Evolutionary conservation across 2,113 vertebrate species (phyloP).

Genomic region (Mastomys natalensis): DNA sequence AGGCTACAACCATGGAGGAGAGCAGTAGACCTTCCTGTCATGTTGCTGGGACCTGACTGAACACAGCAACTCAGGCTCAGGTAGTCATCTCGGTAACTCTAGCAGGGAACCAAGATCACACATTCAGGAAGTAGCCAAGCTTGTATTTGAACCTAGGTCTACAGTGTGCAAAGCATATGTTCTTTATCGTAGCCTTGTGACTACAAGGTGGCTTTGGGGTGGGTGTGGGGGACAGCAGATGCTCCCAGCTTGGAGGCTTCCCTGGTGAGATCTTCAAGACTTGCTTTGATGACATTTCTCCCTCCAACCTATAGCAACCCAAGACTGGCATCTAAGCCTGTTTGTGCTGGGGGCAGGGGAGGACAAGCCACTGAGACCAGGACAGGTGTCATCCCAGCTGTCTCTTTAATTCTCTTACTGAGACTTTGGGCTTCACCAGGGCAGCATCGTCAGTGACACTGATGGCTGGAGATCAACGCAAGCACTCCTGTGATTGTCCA

Average conservation of each 20-base stretch:
- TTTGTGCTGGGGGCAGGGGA: neutral
- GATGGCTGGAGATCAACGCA: neutral
- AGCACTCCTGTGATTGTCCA: neutral
- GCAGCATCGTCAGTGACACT: neutral
- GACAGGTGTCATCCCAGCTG: neutral
- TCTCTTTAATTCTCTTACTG: neutral
- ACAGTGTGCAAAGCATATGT: neutral
- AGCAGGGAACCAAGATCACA: neutral
- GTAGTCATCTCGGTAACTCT: neutral
- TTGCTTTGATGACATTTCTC: neutral
- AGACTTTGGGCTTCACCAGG: neutral
- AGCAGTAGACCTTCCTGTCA: no score
- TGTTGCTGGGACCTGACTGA: neutral
- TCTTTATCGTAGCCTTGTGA: neutral
- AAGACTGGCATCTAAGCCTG: neutral
- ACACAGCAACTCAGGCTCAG: neutral
- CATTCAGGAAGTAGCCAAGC: neutral
- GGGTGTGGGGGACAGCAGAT: neutral
- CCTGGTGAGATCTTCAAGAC: neutral
- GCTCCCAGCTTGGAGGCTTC: no score
- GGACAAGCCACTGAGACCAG: rapidly evolving
- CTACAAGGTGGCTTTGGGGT: neutral
- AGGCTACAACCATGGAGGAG: no score
- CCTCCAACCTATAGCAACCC: rapidly evolving
- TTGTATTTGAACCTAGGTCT: neutral